Evolutionary conservation across 2,888 invertebrate genomes (phyloP).

Genomic region (Drosophila dives): DNA sequence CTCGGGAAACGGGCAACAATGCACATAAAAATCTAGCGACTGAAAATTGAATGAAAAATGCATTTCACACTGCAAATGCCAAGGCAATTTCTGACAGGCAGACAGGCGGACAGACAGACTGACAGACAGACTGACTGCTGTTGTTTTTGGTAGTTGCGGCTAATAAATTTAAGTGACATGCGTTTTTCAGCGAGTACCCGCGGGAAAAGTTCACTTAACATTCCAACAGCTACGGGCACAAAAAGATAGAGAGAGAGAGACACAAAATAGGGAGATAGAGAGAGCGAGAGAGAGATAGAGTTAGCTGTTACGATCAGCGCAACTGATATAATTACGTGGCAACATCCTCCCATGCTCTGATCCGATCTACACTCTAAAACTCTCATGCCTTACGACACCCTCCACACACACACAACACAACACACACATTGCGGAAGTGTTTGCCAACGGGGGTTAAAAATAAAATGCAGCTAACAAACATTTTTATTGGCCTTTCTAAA

Average conservation of each 20-base stretch:
- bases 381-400: slow-evolving; percentile 14
- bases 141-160: slow-evolving; percentile 63
- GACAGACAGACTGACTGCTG: slow-evolving; percentile 10
- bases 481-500: slow-evolving; percentile 74
- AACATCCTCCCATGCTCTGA: slow-evolving; percentile 57
- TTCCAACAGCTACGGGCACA: slow-evolving; percentile 71
- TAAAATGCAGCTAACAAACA: slow-evolving; percentile 63
- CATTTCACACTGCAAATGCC: slow-evolving; percentile 65
- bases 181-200: slow-evolving; percentile 79
- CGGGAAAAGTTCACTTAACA: slow-evolving; percentile 75
- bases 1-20: slow-evolving; percentile 30
- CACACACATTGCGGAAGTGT: slow-evolving; percentile 64
- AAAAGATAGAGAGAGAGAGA: not conserved
- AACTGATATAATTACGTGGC: slow-evolving; percentile 75
- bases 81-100: slow-evolving; percentile 31
- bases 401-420: slow-evolving; percentile 28
- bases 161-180: slow-evolving; percentile 81
- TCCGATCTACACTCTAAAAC: slow-evolving; percentile 11
- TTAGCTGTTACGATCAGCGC: slow-evolving; percentile 47
- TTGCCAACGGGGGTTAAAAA: slow-evolving; percentile 60
- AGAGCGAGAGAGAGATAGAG: not conserved
- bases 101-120: slow-evolving; percentile 2
- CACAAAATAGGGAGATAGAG: not conserved
- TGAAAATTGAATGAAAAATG: slow-evolving; percentile 79
- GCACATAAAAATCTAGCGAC: slow-evolving; percentile 59